These are phyloP conservation scores for Aplidium turbinatum DNA, from an alignment of 23 tunicate species.

Conservation along the genomic window DNA sequence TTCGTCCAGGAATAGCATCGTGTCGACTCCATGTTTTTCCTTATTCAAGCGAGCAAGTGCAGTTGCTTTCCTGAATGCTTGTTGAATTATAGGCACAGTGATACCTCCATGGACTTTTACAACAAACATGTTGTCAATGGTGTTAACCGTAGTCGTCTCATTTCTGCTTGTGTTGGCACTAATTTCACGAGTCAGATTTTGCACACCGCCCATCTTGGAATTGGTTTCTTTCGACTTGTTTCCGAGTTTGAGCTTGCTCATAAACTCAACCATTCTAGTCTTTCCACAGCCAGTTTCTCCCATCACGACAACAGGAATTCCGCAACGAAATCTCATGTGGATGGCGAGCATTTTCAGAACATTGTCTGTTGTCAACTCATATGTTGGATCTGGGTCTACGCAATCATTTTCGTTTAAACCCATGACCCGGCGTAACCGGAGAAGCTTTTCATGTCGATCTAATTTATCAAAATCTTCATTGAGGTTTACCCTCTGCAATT, in stretches of 20 bases:
- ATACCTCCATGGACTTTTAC: conserved; percentile 84
- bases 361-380: conserved; percentile 85
- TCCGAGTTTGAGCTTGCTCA: conserved; percentile 62
- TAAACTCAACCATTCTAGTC: conserved; percentile 84
- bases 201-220: too few relatives aligned
- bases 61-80: conserved; percentile 26
- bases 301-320: conserved; percentile 82
- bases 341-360: conserved; percentile 78
- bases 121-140: conserved; percentile 51
- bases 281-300: conserved; percentile 95
- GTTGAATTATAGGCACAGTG: conserved; percentile 54
- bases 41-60: conserved; percentile 27
- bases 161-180: background rate
- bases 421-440: conserved; percentile 54
- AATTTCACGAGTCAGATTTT: background rate
- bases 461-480: conserved; percentile 56
- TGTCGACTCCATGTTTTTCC: conserved; percentile 18
- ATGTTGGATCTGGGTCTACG: conserved; percentile 74
- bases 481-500: conserved; percentile 51
- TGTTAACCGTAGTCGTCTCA: background rate
- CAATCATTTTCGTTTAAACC: conserved; percentile 33
- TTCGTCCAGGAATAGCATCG: conserved; percentile 70
- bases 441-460: conserved; percentile 40
- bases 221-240: background rate
- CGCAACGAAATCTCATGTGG: conserved; percentile 82